A percentile compares a stretch with the other conserved stretches of the same genome.
Conservation (phyloP, 2,113 vertebrate species). For the Bolborhynchus lineola region DNA sequence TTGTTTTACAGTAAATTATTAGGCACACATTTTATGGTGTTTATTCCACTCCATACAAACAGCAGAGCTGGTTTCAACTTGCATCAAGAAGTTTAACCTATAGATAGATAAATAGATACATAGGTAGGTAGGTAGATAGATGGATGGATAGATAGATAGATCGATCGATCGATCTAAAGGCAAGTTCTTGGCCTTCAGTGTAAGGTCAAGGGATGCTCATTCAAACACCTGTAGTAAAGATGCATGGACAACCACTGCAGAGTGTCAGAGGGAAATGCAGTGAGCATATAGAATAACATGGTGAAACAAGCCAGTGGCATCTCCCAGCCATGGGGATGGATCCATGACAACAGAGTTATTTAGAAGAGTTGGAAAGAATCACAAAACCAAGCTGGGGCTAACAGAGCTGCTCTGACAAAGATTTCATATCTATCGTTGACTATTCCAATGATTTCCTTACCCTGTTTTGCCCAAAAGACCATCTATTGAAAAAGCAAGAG, state of each 20-base stretch:
- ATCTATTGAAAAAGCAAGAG: not conserved
- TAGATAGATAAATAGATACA: not conserved
- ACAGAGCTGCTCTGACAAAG: not conserved
- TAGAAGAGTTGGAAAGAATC: not conserved
- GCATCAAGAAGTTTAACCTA: not conserved
- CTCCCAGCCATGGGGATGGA: not conserved
- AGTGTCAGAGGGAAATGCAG: not conserved
- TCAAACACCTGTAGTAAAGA: not conserved
- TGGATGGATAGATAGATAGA: no score
- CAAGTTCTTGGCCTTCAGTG: not conserved
- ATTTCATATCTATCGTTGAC: not conserved
- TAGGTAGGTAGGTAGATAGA: no score
- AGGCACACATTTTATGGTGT: not conserved
- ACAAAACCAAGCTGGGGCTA: not conserved
- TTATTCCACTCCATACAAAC: not conserved
- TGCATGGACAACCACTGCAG: rapidly evolving
- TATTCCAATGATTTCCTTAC: not conserved
- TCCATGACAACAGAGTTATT: rapidly evolving
- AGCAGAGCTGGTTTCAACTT: not conserved
- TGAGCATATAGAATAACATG: not conserved
- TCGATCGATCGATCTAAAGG: not conserved
- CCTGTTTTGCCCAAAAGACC: not conserved
- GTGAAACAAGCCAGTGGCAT: not conserved
- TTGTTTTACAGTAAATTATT: not conserved
- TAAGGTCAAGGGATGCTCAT: not conserved